Conservation (phyloP, 2,888 invertebrate genomes). For the Ptychoptera contaminata region DNA sequence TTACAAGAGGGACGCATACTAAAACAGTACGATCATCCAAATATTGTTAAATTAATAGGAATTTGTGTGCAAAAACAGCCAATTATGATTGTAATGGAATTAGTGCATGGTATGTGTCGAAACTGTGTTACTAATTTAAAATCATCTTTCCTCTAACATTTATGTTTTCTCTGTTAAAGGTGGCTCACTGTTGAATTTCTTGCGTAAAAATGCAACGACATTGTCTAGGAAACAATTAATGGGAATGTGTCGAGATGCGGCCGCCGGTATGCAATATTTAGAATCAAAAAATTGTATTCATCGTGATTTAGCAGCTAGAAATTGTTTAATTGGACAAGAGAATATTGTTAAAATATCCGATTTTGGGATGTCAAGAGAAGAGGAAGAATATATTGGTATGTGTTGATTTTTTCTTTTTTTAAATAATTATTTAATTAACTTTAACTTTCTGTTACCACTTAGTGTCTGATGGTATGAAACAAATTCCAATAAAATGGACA, state of each 20-base stretch:
- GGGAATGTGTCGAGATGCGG: constrained; percentile 87
- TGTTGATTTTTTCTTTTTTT: not conserved
- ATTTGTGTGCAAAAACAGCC: constrained; percentile 97
- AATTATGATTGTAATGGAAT: constrained; percentile 98
- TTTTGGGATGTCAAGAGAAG: constrained; percentile 95
- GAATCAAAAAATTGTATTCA: constrained; percentile 94
- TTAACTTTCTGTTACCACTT: constrained; percentile 1
- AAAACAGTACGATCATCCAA: constrained; percentile 93
- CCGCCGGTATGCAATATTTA: constrained; percentile 89
- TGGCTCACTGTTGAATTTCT: constrained; percentile 77
- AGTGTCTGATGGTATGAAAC: constrained; percentile 95
- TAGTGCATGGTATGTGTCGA: too few species aligned
- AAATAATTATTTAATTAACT: constrained; percentile 1
- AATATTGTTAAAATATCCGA: constrained; percentile 91
- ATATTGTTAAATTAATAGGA: constrained; percentile 90
- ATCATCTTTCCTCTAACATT: too few species aligned
- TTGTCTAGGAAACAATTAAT: constrained; percentile 53
- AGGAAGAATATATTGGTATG: constrained; percentile 73
- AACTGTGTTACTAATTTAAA: not conserved
- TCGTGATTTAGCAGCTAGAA: constrained; percentile 86
- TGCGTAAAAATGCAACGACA: constrained; percentile 58
- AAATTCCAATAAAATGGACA: constrained; percentile 98
- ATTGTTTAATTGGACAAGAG: constrained; percentile 62
- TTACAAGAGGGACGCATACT: constrained; percentile 88
- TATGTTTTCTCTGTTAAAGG: constrained; percentile 43